These are phyloP conservation scores for Cepphus grylle DNA, from an alignment of 2,113 vertebrate species.

Conservation along the genomic window DNA sequence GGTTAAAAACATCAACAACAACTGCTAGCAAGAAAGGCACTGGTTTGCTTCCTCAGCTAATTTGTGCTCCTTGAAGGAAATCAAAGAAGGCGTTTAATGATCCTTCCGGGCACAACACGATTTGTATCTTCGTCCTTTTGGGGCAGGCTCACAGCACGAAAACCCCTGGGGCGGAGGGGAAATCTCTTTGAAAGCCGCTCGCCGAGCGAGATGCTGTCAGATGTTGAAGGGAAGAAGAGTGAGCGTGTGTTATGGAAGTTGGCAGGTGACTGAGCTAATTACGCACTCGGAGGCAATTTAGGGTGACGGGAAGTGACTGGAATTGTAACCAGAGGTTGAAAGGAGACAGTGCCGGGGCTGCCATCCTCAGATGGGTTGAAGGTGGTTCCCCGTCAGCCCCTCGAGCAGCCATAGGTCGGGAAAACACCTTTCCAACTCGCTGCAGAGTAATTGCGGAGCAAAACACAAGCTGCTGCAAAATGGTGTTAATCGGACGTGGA, in stretches of 20 bases:
- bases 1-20: not conserved
- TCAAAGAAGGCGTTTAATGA: not conserved
- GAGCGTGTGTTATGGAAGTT: not conserved
- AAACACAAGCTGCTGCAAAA: not conserved
- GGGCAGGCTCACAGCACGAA: not conserved
- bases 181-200: not conserved
- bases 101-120: not conserved
- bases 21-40: not conserved
- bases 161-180: not conserved
- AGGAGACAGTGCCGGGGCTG: not conserved
- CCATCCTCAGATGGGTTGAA: not conserved
- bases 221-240: not conserved
- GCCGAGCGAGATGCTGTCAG: not conserved
- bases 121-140: not conserved
- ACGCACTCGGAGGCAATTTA: not conserved
- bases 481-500: not conserved
- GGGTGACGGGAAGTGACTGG: not conserved
- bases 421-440: not conserved
- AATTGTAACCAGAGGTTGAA: not conserved
- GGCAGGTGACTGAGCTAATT: slow-evolving; percentile 49
- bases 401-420: not conserved
- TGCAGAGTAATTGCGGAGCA: not conserved
- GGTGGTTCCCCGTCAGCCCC: not conserved
- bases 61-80: not conserved
- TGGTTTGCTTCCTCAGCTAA: not conserved